Conservation (phyloP, 2,888 invertebrate species). For the Ormyrus thymus region DNA sequence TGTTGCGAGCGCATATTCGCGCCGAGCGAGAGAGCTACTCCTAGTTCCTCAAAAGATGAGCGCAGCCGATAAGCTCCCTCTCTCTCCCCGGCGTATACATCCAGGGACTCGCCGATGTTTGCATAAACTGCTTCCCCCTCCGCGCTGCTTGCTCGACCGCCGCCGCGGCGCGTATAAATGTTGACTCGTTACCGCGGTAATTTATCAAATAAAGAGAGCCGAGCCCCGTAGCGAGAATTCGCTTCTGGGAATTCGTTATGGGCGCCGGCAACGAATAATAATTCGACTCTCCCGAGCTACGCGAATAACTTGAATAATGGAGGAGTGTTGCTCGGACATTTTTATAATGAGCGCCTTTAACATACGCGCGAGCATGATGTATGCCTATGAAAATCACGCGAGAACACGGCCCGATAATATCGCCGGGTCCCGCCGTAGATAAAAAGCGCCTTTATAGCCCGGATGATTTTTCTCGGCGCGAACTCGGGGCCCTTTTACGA, state of each 20-base stretch:
- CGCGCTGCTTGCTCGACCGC: neutral
- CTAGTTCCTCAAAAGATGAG: conserved; percentile 3
- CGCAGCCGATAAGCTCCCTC: neutral
- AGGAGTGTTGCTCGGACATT: neutral
- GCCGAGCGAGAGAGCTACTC: neutral
- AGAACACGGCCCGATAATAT: neutral
- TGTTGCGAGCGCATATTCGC: neutral
- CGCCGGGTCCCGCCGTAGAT: too few species aligned
- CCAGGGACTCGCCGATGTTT: neutral
- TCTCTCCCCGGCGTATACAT: neutral
- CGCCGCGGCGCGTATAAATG: neutral
- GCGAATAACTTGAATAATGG: conserved; percentile 9
- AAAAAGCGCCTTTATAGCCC: too few species aligned
- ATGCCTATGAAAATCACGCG: neutral
- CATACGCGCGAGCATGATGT: neutral
- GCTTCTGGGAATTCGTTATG: conserved; percentile 12
- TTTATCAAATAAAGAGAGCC: conserved; percentile 15
- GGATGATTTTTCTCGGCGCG: too few species aligned
- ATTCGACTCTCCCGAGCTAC: neutral
- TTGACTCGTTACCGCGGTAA: conserved; percentile 15
- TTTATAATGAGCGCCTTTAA: conserved; percentile 3
- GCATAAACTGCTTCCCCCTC: neutral
- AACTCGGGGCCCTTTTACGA: too few species aligned
- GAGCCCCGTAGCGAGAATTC: neutral
- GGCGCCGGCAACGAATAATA: neutral